Evolutionary conservation across 2,797 vertebrate species (phyloP).

Genomic region (Semotilus atromaculatus): DNA sequence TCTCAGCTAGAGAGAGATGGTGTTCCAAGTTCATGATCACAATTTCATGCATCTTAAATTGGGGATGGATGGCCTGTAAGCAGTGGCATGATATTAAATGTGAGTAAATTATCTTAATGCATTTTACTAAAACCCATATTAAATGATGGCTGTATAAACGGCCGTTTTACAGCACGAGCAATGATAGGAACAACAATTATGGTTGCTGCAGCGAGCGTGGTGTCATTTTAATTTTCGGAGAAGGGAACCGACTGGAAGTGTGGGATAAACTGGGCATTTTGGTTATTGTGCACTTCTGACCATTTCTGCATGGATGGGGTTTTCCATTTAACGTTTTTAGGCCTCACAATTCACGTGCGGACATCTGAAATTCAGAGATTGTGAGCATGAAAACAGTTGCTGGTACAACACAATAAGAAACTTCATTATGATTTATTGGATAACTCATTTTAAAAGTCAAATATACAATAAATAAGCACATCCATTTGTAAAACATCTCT

Average conservation of each 20-base stretch:
- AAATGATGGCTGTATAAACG: slow-evolving; percentile 61
- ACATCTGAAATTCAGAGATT: not conserved
- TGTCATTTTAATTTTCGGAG: slow-evolving; percentile 30
- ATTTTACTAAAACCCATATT: slow-evolving; percentile 63
- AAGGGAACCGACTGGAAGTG: slow-evolving; percentile 20
- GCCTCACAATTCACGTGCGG: not conserved
- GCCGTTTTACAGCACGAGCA: slow-evolving; percentile 71
- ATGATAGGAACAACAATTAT: slow-evolving; percentile 42
- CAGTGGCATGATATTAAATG: slow-evolving; percentile 68
- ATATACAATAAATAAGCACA: slow-evolving; percentile 46
- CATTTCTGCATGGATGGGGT: not conserved
- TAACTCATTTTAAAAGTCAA: slow-evolving; percentile 32
- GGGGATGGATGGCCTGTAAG: slow-evolving; percentile 72
- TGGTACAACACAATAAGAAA: slow-evolving; percentile 3
- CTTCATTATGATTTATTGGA: slow-evolving; percentile 48
- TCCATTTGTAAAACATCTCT: slow-evolving; percentile 24
- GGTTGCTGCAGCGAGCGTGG: not conserved
- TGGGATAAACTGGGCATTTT: not conserved
- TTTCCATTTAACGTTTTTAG: slow-evolving; percentile 1
- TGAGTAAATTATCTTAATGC: slow-evolving; percentile 73
- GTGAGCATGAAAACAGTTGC: not conserved
- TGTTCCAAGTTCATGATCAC: slow-evolving; percentile 80
- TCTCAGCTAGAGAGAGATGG: slow-evolving; percentile 68
- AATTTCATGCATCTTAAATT: slow-evolving; percentile 83
- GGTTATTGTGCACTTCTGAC: slow-evolving; percentile 4